Evolutionary conservation across 2,888 invertebrate species (phyloP), one percentile per base, ranked within the genome.

Genomic region (Cheilosia impressa): DNA sequence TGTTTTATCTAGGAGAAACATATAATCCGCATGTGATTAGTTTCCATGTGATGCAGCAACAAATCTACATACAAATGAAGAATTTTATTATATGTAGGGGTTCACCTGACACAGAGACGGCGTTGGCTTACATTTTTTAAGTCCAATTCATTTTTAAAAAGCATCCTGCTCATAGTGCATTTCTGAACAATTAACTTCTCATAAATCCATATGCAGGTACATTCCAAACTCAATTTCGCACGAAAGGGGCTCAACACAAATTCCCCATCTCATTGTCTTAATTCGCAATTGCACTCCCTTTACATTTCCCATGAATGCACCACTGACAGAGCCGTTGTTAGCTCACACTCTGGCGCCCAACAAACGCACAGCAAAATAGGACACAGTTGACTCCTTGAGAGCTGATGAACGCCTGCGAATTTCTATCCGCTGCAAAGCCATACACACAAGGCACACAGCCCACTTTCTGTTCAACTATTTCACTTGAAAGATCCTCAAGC

Each of bases 401-500:
- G 17, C 47, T 27, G 17, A 63, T 19, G 47, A 19, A 19, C 62
- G 45, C 27, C 47, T 47, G 27, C 17, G 31, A 31, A 52, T 52
- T 22, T 17, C 4, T 17, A n/a, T 31, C 19, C 50, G 50, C 19
- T 19, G 2, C 50, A 19, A 2, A 10, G 31, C 31, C 5, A 27
- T 31, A 31, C 31, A 9, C 31, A 31, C 7, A 31, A 31, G 2
- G 9, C 13, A 50, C 13, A 22, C 9, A 13, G 10, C 5, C 24
- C 45, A n/a, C 45, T 47, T n/a, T 24, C 24, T 24, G 52, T 27
- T 52, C 22, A 52, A 52, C 24, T n/a, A 52, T 52, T 52, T 52
- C 52, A 52, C 52, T 52, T 15, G 38, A 62, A 57, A 57, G 47
- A 63, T 63, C 63, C 71, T 55, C 45, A 34, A 50, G 27, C 60